Evolutionary conservation across 2,113 vertebrate genomes (phyloP).

Genomic region (Etheostoma spectabile): DNA sequence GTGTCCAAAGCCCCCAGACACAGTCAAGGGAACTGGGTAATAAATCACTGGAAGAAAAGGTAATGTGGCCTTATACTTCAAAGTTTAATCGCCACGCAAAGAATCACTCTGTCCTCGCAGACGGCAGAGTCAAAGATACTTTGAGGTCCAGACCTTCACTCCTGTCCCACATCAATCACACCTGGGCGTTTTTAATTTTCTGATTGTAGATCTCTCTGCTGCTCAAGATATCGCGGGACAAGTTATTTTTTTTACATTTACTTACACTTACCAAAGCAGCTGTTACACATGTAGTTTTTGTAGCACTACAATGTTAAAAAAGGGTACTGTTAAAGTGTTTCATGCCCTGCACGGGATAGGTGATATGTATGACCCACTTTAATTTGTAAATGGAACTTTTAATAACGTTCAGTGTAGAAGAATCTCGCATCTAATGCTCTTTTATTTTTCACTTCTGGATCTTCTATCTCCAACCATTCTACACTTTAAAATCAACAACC

Average conservation of each 20-base stretch:
- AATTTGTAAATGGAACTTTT: not conserved
- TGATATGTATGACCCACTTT: not conserved
- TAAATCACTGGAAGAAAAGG: constrained; percentile 80
- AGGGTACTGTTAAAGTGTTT: not conserved
- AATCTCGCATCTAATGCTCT: not conserved
- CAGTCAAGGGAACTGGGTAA: constrained; percentile 79
- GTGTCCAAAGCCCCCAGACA: constrained; percentile 53
- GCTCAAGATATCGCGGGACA: constrained; percentile 37
- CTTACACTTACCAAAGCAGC: constrained; percentile 55
- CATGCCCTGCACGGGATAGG: not conserved
- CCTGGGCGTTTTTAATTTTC: constrained; percentile 60
- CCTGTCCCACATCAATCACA: constrained; percentile 69
- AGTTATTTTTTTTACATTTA: constrained; percentile 58
- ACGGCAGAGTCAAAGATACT: constrained; percentile 33
- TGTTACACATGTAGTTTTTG: constrained; percentile 29
- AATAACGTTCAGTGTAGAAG: not conserved
- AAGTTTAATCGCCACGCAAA: constrained; percentile 72
- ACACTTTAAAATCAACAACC: not conserved
- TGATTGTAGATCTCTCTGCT: constrained; percentile 32
- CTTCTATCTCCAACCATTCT: not conserved
- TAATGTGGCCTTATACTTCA: constrained; percentile 74
- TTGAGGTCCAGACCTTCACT: constrained; percentile 75
- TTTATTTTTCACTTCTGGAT: not conserved
- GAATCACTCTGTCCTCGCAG: constrained; percentile 69
- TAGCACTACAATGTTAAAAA: not conserved